These are phyloP conservation scores for Notodonta dromedarius DNA, from an alignment of 2,888 invertebrate genomes.

Conservation along the genomic window DNA sequence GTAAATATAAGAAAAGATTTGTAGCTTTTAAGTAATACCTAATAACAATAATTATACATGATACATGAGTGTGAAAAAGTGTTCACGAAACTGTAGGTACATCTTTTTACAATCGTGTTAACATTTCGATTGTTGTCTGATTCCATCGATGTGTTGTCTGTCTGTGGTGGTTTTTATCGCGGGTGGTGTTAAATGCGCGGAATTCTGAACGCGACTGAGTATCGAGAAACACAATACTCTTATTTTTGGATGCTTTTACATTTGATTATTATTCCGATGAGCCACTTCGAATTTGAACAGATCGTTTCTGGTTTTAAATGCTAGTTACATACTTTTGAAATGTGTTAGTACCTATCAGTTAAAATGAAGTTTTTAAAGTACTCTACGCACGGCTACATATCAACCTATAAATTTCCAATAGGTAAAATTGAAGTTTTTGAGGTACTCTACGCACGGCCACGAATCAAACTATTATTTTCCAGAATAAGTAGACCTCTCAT, in stretches of 20 bases:
- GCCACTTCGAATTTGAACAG: not conserved
- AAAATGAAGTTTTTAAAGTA: too few relatives aligned
- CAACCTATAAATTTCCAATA: too few relatives aligned
- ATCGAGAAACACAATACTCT: not conserved
- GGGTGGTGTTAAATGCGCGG: constrained; percentile 62
- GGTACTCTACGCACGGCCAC: too few relatives aligned
- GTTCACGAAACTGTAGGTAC: constrained; percentile 27
- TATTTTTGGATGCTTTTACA: not conserved
- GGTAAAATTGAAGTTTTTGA: too few relatives aligned
- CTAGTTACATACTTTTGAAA: too few relatives aligned
- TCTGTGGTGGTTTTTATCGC: constrained; percentile 55
- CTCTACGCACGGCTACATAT: too few relatives aligned
- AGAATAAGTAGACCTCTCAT: too few relatives aligned
- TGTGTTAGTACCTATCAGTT: too few relatives aligned
- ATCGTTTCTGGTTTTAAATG: too few relatives aligned
- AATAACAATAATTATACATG: constrained; percentile 1
- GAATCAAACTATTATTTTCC: too few relatives aligned
- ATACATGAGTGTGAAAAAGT: constrained; percentile 4
- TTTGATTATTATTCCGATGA: not conserved
- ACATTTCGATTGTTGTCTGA: constrained; percentile 77
- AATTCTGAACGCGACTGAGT: constrained; percentile 55
- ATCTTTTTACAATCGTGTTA: constrained; percentile 61
- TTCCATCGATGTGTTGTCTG: constrained; percentile 46
- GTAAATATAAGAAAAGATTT: too few relatives aligned
- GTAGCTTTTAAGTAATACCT: not conserved